Evolutionary conservation across 1,140 invertebrate species (phyloP), one percentile per base, ranked within the genome.

Genomic region (Aethina tumida): DNA sequence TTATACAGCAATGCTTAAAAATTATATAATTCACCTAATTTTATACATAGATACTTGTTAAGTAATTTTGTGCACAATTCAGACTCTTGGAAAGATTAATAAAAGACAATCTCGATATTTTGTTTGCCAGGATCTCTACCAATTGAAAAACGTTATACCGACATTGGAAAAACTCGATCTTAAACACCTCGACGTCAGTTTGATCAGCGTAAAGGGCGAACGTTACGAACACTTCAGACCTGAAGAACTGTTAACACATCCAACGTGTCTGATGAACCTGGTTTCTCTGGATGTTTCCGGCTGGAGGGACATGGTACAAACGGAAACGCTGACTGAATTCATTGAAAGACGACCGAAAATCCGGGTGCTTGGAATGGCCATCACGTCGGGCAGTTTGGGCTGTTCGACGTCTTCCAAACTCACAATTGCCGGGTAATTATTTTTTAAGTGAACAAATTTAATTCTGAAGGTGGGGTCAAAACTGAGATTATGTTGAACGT

Each of bases 221-320:
- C 65, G 3, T 64, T 67, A 52, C 64, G 64, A 47, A 62, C 68
- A 45, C 61, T 69, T 36, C 51, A 55, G 19, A 8, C 14, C 9
- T 31, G 64, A 54, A 53, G 65, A 66, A 60, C 69, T 63, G 43
- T 62, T 63, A 41, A 69, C 62, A 53, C 71, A 59, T 49, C 67
- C 62, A 7, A 64, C 69, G 42, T 54, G 66, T 33, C 56, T 84
- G 53, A 77, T 75, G 15, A 57, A 77, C 50, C 58, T 85, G 25
- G 58, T 60, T 13, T 77, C 71, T 21, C 55, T 86, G 35, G 82
- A 86, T 61, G 71, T 85, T 46, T 84, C 81, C 22, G 81, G 81
- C 63, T 81, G 41, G 59, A 47, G 50, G 13, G 52, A 59, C 9
- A 41, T 50, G 5, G 44, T 55, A 12, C 28, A 47, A 1, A 46